Base-by-base conservation (phyloP, 2,888 invertebrate genomes). In the Synanthedon andrenaeformis region DNA sequence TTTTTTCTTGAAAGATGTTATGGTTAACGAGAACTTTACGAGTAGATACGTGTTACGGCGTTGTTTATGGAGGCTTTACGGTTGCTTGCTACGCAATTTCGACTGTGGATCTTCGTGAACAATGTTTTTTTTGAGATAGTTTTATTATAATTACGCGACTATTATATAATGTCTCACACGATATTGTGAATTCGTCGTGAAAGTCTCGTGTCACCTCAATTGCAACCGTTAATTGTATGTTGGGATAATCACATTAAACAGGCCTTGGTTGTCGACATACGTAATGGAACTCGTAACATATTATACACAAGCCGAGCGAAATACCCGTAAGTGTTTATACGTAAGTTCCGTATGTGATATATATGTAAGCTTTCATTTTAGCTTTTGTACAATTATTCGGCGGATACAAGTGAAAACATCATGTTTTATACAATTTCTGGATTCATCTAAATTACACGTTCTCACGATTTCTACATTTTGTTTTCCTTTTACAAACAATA, bases 131-230 rank as follows among this genome's bases (percentile, higher is more conserved):
- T 63, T 59, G 49, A 41, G 13, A 65, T 57, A 62, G 63, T 65
- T 56, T 51, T 42, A 17, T 52, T 69, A 68, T 69, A 73, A 60
- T 73, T 74, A 60, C 63, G 62, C 59, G 59, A 57, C 56, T 61
- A 63, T 80, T 79, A 69, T 66, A 69, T 65, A 77, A 77, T 67
- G 66, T 69, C 69, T 76, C 78, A 72, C 76, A 76, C 74, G 70
- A 69, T 66, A 64, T 67, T 58, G 65, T 62, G 65, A 65, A 66
- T 68, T 64, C 63, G 59, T 65, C 67, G 79, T 68, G 84, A 85
- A 83, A 80, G 79, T 69, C 66, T 66, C 52, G 54, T 60, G 58
- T 59, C 61, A 54, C 58, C 54, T 63, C 41, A 65, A 67, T 56
- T 61, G 62, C 63, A 63, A 63, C 62, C 10, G 35, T 71, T 69